Conservation (phyloP, 2,888 invertebrate species). For the Biston stratarius region DNA sequence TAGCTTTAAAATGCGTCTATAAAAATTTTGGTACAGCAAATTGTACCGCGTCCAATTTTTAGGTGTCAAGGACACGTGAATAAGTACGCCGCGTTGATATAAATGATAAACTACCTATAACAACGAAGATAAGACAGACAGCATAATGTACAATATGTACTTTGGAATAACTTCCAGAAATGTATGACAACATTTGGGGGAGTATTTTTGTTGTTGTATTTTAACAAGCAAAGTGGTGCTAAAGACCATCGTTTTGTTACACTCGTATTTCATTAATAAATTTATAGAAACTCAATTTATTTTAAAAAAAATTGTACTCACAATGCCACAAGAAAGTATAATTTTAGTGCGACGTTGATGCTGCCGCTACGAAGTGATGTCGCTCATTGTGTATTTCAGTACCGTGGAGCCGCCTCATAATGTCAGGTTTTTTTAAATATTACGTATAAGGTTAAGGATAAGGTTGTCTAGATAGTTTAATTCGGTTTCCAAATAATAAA, state of each 20-base stretch:
- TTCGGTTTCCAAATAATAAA: not conserved
- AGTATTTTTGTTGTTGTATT: not conserved
- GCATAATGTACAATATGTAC: conserved; percentile 5
- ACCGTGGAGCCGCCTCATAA: not conserved
- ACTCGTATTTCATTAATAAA: not conserved
- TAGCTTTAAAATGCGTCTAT: conserved; percentile 3
- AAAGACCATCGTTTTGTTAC: not conserved
- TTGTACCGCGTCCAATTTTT: conserved; percentile 18
- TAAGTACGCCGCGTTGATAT: conserved; percentile 23
- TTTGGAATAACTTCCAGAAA: conserved; percentile 5
- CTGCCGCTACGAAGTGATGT: not conserved
- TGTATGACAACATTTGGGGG: not conserved
- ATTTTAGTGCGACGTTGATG: not conserved
- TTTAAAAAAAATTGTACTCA: not conserved
- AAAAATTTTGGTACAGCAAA: conserved; percentile 12
- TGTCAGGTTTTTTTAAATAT: not conserved
- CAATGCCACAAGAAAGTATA: not conserved
- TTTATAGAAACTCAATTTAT: not conserved
- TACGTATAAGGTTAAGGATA: not conserved
- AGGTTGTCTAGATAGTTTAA: not conserved
- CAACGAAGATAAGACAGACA: conserved; percentile 27
- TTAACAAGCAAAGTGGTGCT: not conserved
- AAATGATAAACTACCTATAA: conserved; percentile 24
- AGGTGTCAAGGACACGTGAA: conserved; percentile 31
- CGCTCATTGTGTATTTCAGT: conserved; percentile 6